These are phyloP conservation scores for Eurytoma adleriae DNA, from an alignment of 2,888 invertebrate genomes.

Conservation along the genomic window DNA sequence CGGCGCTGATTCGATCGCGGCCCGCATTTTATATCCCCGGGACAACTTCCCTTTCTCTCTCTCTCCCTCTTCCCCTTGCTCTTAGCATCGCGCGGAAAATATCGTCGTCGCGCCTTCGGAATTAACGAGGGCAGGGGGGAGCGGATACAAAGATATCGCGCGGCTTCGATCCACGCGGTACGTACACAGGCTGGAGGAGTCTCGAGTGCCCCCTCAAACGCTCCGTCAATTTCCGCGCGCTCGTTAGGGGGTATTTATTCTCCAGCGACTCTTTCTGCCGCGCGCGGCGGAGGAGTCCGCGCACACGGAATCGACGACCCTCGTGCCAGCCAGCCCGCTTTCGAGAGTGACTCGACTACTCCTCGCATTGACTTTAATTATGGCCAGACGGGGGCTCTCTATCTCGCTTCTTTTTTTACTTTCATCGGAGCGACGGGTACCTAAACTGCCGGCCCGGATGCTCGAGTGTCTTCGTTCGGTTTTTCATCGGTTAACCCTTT, in stretches of 20 bases:
- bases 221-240: slow-evolving; percentile 66
- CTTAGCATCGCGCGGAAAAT: slow-evolving; percentile 58
- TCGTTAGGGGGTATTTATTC: slow-evolving; percentile 71
- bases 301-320: slow-evolving; percentile 8
- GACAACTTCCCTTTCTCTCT: slow-evolving; percentile 8
- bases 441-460: too few relatives aligned
- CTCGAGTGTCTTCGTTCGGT: too few relatives aligned
- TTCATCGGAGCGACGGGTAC: too few relatives aligned
- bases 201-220: slow-evolving; percentile 64
- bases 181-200: slow-evolving; percentile 21
- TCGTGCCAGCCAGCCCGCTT: slow-evolving; percentile 25
- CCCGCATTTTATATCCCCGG: slow-evolving; percentile 18
- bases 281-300: not conserved
- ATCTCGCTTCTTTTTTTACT: not conserved
- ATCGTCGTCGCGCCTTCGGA: slow-evolving; percentile 61
- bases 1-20: slow-evolving; percentile 49
- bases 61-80: too few relatives aligned
- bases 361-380: slow-evolving; percentile 68
- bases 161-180: slow-evolving; percentile 27
- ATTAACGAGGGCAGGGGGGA: slow-evolving; percentile 60
- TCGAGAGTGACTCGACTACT: slow-evolving; percentile 48
- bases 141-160: slow-evolving; percentile 63
- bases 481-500: too few relatives aligned
- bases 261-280: slow-evolving; percentile 42
- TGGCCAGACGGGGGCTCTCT: slow-evolving; percentile 40